phyloP scores from a whole-genome alignment of 1,140 invertebrate genomes.

The Pomacea maculata region DNA sequence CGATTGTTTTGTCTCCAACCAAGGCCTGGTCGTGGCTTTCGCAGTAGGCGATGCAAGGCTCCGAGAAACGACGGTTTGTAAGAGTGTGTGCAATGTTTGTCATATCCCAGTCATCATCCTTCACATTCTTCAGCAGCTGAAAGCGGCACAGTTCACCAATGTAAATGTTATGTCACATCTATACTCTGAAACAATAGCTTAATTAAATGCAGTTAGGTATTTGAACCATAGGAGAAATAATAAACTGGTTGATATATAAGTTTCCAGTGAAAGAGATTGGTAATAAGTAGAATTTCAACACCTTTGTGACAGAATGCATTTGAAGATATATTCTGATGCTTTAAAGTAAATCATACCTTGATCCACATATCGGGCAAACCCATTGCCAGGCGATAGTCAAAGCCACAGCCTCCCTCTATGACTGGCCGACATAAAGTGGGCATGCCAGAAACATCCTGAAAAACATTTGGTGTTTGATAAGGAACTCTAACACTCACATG shows the following conservation, averaged over 20 bases:
- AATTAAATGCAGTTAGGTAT: not conserved
- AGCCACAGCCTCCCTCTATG: slow-evolving; percentile 91
- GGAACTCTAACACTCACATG: too few species aligned
- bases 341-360: slow-evolving; percentile 69
- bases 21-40: slow-evolving; percentile 99
- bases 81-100: slow-evolving; percentile 91
- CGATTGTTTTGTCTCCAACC: slow-evolving; percentile 98
- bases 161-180: not conserved
- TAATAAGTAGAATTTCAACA: too few species aligned
- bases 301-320: not conserved
- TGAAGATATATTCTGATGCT: not conserved
- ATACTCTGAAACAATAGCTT: not conserved
- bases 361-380: slow-evolving; percentile 99
- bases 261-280: too few species aligned
- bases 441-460: slow-evolving; percentile 97
- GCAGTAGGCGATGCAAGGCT: slow-evolving; percentile 94
- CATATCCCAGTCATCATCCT: slow-evolving; percentile 96
- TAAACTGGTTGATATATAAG: too few species aligned
- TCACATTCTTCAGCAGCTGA: slow-evolving; percentile 69
- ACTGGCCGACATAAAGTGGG: slow-evolving; percentile 94
- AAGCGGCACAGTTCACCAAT: slow-evolving; percentile 6
- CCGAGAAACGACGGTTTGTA: slow-evolving; percentile 94
- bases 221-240: too few species aligned
- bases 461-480: slow-evolving; percentile 8
- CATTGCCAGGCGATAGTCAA: slow-evolving; percentile 98